Percentiles rank a stretch among this genome's conserved stretches.
These are phyloP conservation scores for Chiloscyllium plagiosum DNA, from an alignment of 2,113 vertebrate species.

Conservation along the genomic window DNA sequence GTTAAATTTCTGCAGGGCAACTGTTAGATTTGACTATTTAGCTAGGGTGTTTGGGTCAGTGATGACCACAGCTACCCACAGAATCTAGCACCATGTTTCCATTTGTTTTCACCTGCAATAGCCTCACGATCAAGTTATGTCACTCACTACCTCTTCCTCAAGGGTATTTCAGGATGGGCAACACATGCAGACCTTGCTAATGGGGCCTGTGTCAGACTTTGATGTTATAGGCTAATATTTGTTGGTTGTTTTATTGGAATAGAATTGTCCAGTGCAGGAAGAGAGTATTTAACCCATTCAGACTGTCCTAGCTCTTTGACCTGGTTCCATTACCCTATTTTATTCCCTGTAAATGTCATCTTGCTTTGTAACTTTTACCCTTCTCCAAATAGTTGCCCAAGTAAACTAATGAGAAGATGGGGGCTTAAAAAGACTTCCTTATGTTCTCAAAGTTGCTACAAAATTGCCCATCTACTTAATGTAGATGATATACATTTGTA, in stretches of 20 bases:
- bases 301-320: background rate
- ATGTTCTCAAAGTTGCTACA: background rate
- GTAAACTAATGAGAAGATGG: background rate
- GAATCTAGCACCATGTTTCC: background rate
- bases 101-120: background rate
- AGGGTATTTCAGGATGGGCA: too few species aligned
- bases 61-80: too few species aligned
- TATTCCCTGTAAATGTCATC: background rate
- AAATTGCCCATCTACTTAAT: background rate
- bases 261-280: background rate
- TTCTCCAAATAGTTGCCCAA: background rate
- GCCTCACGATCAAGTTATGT: background rate
- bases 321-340: background rate
- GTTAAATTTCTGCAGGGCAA: too few species aligned
- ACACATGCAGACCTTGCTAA: too few species aligned
- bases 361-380: background rate
- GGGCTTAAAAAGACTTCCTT: background rate
- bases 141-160: background rate
- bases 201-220: background rate
- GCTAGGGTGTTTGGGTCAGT: too few species aligned
- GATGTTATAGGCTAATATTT: background rate
- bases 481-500: background rate
- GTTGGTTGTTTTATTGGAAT: background rate
- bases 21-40: too few species aligned
- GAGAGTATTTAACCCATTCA: background rate